These are phyloP conservation scores for Vandiemenella viatica DNA, from an alignment of 2,888 invertebrate genomes.

Conservation along the genomic window DNA sequence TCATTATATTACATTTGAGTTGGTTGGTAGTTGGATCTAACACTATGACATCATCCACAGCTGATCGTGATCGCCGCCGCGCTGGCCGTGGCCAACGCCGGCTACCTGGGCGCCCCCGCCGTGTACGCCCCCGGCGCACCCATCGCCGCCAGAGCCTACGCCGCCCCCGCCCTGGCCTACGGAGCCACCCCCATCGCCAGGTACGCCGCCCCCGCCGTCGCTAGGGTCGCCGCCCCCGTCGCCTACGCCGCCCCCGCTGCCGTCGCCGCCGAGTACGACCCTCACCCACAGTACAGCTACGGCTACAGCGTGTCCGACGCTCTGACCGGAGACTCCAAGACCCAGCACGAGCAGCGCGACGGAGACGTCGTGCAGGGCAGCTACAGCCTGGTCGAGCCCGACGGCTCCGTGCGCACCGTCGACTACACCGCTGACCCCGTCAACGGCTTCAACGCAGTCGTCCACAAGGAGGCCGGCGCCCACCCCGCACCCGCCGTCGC, in stretches of 20 bases:
- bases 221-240: background rate
- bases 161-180: background rate
- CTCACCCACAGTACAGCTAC: background rate
- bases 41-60: conserved; percentile 14
- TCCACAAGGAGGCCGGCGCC: background rate
- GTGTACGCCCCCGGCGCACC: background rate
- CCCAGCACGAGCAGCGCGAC: background rate
- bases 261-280: background rate
- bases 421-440: background rate
- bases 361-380: background rate
- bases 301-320: background rate
- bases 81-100: conserved; percentile 3
- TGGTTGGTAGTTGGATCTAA: too few relatives aligned
- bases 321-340: background rate
- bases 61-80: conserved; percentile 10
- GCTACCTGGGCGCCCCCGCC: conserved; percentile 2
- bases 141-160: background rate
- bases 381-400: background rate
- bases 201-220: too few relatives aligned
- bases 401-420: background rate
- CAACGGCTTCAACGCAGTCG: background rate
- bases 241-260: background rate
- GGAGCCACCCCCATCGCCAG: background rate
- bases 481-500: background rate
- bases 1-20: too few relatives aligned